Evolutionary conservation across 2,797 vertebrate genomes (phyloP).

Genomic region (Taeniopygia guttata): DNA sequence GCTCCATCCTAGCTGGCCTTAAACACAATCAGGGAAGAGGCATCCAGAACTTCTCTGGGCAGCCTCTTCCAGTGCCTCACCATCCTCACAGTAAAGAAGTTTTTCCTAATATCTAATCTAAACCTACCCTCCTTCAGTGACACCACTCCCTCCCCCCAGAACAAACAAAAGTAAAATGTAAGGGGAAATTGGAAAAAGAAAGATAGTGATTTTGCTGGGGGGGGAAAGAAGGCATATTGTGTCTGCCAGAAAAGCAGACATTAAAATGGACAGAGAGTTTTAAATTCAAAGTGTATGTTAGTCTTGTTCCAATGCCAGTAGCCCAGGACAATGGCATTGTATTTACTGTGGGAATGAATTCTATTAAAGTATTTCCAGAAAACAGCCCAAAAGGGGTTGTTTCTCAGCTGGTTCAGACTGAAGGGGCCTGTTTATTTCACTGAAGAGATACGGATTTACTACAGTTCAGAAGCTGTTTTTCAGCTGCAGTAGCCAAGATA

Average conservation of each 20-base stretch:
- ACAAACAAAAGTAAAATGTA: background rate
- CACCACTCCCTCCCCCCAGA: background rate
- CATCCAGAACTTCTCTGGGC: background rate
- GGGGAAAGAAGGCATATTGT: fast-evolving
- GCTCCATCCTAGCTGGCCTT: background rate
- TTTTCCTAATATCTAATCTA: background rate
- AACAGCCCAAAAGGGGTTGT: background rate
- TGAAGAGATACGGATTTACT: background rate
- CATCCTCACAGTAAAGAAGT: background rate
- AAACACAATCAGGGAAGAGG: background rate
- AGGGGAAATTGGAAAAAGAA: background rate
- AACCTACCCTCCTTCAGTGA: background rate
- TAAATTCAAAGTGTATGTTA: background rate
- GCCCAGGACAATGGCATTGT: background rate
- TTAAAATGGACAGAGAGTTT: background rate
- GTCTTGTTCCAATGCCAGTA: background rate
- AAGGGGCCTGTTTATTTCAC: background rate
- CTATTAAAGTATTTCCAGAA: background rate
- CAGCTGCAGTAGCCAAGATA: background rate
- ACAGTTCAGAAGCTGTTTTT: background rate
- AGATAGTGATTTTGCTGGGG: background rate
- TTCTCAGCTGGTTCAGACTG: background rate
- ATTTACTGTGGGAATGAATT: background rate
- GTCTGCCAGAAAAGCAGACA: background rate
- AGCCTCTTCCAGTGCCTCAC: background rate